phyloP scores from a whole-genome alignment of 1,140 invertebrate genomes.

The Radopholus similis region DNA sequence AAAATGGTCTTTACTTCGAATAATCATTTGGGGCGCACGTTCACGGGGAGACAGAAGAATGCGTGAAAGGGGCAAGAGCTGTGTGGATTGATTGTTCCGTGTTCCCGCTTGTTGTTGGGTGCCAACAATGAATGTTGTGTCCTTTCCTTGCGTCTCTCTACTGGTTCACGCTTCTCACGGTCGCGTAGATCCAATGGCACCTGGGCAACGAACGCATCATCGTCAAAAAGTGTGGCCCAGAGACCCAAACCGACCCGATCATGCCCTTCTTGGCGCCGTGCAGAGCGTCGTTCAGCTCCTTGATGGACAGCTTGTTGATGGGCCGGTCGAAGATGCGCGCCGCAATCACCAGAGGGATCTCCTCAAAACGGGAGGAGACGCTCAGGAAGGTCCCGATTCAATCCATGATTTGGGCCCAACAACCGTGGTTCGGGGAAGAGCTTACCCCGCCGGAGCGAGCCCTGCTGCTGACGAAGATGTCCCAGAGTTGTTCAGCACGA shows the following conservation, averaged over 20 bases:
- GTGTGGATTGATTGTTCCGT: too few relatives aligned
- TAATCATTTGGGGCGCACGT: not conserved
- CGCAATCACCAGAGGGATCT: conserved; percentile 42
- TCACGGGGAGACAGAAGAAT: not conserved
- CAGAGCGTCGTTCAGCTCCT: conserved; percentile 40
- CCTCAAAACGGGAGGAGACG: conserved; percentile 15
- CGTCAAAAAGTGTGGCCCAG: not conserved
- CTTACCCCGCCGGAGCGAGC: conserved; percentile 58
- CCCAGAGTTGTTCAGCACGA: conserved; percentile 57
- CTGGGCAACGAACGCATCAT: not conserved
- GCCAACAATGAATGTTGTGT: not conserved
- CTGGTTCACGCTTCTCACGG: conserved; percentile 22
- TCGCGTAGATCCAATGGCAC: conserved; percentile 40
- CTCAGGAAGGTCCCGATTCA: not conserved
- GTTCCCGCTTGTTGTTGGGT: too few relatives aligned
- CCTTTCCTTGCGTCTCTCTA: not conserved
- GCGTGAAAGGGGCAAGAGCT: not conserved
- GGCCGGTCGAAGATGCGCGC: conserved; percentile 42
- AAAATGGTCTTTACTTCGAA: not conserved
- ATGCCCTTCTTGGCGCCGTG: conserved; percentile 43
- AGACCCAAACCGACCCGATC: conserved; percentile 27
- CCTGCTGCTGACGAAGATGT: conserved; percentile 56
- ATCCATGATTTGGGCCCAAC: not conserved
- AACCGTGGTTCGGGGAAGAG: not conserved
- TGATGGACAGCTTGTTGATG: conserved; percentile 40